These are phyloP conservation scores for Antennarius striatus DNA, from an alignment of 2,113 vertebrate species.

Conservation along the genomic window DNA sequence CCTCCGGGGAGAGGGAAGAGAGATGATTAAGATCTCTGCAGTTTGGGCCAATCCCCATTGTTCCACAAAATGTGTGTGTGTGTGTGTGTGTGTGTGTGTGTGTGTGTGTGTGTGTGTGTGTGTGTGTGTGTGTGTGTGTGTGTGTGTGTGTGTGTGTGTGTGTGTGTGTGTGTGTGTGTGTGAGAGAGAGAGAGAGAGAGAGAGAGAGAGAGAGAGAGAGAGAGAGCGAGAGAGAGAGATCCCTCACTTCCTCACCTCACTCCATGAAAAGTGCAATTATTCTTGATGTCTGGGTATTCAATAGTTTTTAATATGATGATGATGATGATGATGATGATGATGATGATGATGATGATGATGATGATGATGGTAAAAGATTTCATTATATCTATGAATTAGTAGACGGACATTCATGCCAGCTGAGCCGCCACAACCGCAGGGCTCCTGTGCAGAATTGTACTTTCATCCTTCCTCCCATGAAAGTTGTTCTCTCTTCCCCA, in stretches of 20 bases:
- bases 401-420: no score
- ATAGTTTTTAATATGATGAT: no score
- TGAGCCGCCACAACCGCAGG: no score
- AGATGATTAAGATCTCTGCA: constrained; percentile 74
- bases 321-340: no score
- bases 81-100: constrained; percentile 24
- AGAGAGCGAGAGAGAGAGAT: not conserved
- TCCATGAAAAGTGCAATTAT: not conserved
- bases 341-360: no score
- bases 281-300: no score
- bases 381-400: no score
- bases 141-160: constrained; percentile 24
- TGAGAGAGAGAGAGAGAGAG: not conserved
- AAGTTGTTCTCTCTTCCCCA: constrained; percentile 9
- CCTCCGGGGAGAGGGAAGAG: constrained; percentile 71
- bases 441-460: constrained; percentile 2
- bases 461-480: not conserved
- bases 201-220: not conserved
- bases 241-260: constrained; percentile 5
- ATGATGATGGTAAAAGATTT: no score
- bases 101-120: constrained; percentile 28
- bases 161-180: constrained; percentile 24
- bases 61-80: constrained; percentile 25
- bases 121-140: constrained; percentile 5
- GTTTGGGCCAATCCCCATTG: constrained; percentile 54